Evolutionary conservation across 2,113 vertebrate genomes (phyloP).

Genomic region (Nettapus auritus): DNA sequence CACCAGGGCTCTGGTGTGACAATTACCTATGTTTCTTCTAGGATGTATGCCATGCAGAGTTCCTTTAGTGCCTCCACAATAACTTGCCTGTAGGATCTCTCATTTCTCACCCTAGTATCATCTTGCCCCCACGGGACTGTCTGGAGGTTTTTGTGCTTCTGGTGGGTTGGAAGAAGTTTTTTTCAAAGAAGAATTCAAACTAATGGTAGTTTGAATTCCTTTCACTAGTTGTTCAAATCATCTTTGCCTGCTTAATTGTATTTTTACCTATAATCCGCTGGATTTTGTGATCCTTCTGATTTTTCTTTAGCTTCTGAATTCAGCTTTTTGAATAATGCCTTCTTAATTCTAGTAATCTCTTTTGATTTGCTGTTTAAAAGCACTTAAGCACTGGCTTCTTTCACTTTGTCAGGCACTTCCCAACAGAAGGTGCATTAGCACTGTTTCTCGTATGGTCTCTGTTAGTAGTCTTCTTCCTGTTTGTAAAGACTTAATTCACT

Average conservation of each 20-base stretch:
- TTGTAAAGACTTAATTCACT: background rate
- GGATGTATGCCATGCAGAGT: background rate
- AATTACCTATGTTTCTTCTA: background rate
- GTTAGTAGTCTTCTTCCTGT: background rate
- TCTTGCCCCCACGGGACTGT: background rate
- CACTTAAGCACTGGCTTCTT: background rate
- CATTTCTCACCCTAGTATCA: background rate
- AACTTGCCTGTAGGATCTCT: background rate
- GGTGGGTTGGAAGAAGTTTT: background rate
- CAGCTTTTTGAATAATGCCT: background rate
- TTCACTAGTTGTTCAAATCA: background rate
- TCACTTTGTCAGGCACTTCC: background rate
- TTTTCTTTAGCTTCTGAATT: background rate
- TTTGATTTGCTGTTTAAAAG: background rate
- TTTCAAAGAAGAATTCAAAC: too few species aligned
- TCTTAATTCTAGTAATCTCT: background rate
- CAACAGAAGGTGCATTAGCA: background rate
- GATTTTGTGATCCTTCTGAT: background rate
- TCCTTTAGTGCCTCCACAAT: background rate
- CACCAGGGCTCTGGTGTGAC: background rate
- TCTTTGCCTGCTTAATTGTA: background rate
- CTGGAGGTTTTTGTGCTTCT: background rate
- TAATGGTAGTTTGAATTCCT: background rate
- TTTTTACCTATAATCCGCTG: background rate
- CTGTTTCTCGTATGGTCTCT: rapidly evolving